A percentile compares a stretch with the other conserved stretches of the same genome.
Evolutionary conservation across 1,140 invertebrate species (phyloP).

Genomic region (Lasioglossum baleicum): DNA sequence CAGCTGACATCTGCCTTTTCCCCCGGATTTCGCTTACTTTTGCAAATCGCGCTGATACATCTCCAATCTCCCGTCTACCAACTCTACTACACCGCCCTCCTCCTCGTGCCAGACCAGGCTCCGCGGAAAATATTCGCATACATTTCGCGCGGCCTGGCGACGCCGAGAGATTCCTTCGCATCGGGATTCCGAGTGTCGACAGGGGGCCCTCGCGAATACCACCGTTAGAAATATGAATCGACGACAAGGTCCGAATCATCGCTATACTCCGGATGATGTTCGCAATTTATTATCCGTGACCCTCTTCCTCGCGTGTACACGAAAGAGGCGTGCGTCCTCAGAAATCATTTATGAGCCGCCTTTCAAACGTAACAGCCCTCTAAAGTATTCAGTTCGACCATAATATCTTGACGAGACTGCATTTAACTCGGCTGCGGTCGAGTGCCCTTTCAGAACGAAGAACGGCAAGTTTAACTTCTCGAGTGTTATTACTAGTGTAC

Average conservation of each 20-base stretch:
- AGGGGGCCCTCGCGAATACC: not conserved
- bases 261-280: not conserved
- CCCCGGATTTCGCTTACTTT: slow-evolving; percentile 57
- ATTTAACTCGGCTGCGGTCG: too few relatives aligned
- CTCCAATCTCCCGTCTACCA: slow-evolving; percentile 33
- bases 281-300: not conserved
- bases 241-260: not conserved
- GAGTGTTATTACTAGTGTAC: too few relatives aligned
- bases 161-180: slow-evolving; percentile 3
- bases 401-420: too few relatives aligned
- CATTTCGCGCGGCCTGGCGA: slow-evolving; percentile 19
- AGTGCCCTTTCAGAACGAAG: too few relatives aligned
- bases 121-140: slow-evolving; percentile 61
- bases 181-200: not conserved
- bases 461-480: too few relatives aligned
- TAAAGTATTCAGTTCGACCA: too few relatives aligned
- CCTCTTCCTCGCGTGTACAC: not conserved
- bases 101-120: too few relatives aligned
- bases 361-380: too few relatives aligned
- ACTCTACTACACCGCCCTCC: too few relatives aligned
- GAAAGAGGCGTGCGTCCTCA: not conserved
- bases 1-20: slow-evolving; percentile 62
- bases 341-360: too few relatives aligned
- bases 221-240: not conserved
- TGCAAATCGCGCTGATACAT: slow-evolving; percentile 62